Percentiles rank a stretch among this genome's conserved stretches.
Evolutionary conservation across 2,888 invertebrate genomes (phyloP).

Genomic region (Dexiosoma caninum): DNA sequence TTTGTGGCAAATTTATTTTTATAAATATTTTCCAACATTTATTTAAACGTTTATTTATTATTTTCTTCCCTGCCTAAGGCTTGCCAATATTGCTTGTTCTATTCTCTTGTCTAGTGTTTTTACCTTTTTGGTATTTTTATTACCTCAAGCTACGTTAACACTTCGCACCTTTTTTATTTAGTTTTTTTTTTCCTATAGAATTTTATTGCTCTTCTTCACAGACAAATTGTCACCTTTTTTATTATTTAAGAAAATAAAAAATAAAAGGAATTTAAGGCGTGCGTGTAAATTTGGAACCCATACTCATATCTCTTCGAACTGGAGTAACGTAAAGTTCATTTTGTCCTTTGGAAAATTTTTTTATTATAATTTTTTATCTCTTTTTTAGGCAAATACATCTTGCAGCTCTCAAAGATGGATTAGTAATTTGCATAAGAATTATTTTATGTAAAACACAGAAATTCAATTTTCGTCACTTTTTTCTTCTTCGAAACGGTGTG

Average conservation of each 20-base stretch:
- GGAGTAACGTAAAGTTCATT: neutral
- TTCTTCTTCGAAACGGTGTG: neutral
- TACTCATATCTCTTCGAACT: neutral
- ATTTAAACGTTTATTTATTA: slow-evolving; percentile 4
- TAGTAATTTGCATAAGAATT: slow-evolving; percentile 65
- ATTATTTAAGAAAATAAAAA: neutral
- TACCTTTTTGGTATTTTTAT: slow-evolving; percentile 9
- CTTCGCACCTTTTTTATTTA: slow-evolving; percentile 42
- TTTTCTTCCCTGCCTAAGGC: slow-evolving; percentile 5
- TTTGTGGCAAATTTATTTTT: neutral
- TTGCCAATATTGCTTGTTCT: neutral
- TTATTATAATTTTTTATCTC: neutral
- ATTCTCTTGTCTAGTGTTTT: neutral
- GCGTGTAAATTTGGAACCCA: slow-evolving; percentile 35
- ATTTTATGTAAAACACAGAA: slow-evolving; percentile 65
- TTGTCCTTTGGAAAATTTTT: slow-evolving; percentile 14
- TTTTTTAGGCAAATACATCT: neutral
- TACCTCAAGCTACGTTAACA: slow-evolving; percentile 37
- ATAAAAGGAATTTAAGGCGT: slow-evolving; percentile 9
- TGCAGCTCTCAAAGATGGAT: slow-evolving; percentile 53
- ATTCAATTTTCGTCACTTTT: slow-evolving; percentile 64
- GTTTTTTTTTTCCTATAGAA: neutral
- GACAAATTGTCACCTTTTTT: slow-evolving; percentile 32
- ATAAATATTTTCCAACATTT: neutral
- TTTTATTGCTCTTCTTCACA: slow-evolving; percentile 8